phyloP scores from a whole-genome alignment of 2,113 vertebrate genomes.

The Apeltes quadracus region DNA sequence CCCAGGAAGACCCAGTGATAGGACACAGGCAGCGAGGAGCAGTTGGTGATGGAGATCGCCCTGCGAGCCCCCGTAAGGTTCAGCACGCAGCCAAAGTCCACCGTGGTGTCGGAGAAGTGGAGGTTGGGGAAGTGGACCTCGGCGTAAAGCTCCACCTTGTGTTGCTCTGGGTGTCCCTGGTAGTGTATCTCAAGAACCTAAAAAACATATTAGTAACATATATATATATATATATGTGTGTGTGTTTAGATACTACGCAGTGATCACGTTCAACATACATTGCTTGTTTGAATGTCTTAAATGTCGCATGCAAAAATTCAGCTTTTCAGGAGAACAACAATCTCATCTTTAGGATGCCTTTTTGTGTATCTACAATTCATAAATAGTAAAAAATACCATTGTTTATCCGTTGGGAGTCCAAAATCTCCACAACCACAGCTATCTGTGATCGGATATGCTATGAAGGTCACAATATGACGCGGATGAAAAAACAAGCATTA shows the following conservation, averaged over 20 bases:
- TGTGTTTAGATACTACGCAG: too few species aligned
- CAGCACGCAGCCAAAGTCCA: conserved; percentile 89
- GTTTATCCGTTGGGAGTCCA: too few species aligned
- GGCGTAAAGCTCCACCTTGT: conserved; percentile 75
- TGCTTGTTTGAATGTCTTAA: too few species aligned
- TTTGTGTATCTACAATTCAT: neutral
- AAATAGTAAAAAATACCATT: conserved; percentile 52
- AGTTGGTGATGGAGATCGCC: conserved; percentile 83
- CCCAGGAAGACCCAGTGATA: conserved; percentile 85
- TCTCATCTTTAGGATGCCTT: neutral
- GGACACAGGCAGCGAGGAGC: conserved; percentile 80
- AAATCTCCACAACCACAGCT: neutral
- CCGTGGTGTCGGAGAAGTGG: conserved; percentile 71
- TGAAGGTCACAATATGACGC: neutral
- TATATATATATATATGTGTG: neutral
- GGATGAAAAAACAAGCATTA: neutral
- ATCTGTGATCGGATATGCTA: neutral
- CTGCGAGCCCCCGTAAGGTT: conserved; percentile 78
- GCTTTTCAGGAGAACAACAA: neutral
- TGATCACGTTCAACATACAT: too few species aligned
- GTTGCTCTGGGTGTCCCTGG: conserved; percentile 80
- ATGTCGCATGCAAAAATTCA: too few species aligned
- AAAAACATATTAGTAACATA: neutral
- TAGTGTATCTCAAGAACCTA: conserved; percentile 79
- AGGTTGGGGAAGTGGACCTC: conserved; percentile 88